Evolutionary conservation across 2,888 invertebrate species (phyloP), one percentile per base, ranked within the genome.

Genomic region (Machimus atricapillus): DNA sequence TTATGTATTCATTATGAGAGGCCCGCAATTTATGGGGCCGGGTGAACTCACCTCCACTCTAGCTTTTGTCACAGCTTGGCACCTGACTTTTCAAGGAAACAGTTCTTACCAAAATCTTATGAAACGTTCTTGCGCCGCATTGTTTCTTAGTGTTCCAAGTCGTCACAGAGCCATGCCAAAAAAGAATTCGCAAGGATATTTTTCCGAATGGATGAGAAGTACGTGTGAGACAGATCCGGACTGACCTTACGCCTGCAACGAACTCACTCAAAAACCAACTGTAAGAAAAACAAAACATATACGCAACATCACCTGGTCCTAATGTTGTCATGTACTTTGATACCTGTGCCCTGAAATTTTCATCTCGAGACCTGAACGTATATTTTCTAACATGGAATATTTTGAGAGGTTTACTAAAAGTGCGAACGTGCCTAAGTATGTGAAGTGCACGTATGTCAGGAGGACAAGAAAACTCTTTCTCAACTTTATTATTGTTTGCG

Each of bases 1-100:
- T 81, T 81, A 81, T 27, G 81, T 81, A 81, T 81, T 81, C 81
- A 81, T 81, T 81, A 81, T 56, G 81, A 31, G n/a, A 81, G 27
- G 19, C 56, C 37, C 56, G 56, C 81, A 81, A 56, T 56, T 81
- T 52, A 81, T 31, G 81, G 31, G 78, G 9, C 37, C 40, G 8
- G 14, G 37, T 43, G 78, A 37, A 34, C 34, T 76, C n/a, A 76
- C 76, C 76, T 76, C 34, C 76, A 76, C 76, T 76, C 19, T 9
- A n/a, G 23, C 37, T 23, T 66, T 78, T 78, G n/a, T 43, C 43
- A n/a, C 78, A 40, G 78, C 78, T 78, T 78, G 40, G 37, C 78
- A 37, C 76, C 37, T 76, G 76, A 78, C 78, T 78, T 40, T 78
- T 78, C 40, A 78, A 78, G 40, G 43, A 66, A 66, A 66, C 78